Evolutionary conservation across 2,797 vertebrate species (phyloP).

Genomic region (Betta splendens): DNA sequence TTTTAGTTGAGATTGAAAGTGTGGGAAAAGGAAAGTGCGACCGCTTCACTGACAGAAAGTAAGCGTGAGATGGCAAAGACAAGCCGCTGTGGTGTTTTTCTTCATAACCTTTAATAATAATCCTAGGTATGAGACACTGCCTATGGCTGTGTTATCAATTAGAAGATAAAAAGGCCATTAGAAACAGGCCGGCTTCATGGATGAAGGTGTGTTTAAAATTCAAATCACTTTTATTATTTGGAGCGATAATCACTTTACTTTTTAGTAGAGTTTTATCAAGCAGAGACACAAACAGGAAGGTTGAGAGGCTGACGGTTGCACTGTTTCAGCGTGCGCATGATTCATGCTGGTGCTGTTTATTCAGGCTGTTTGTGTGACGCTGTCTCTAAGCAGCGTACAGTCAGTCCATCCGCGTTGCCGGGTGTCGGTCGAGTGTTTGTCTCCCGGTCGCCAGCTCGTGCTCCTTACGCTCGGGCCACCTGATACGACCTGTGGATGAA

Average conservation of each 20-base stretch:
- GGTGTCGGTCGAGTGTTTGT: slow-evolving; percentile 28
- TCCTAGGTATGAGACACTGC: slow-evolving; percentile 16
- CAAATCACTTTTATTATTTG: slow-evolving; percentile 46
- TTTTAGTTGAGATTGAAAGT: slow-evolving; percentile 42
- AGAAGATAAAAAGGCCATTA: slow-evolving; percentile 35
- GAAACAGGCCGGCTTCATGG: slow-evolving; percentile 19
- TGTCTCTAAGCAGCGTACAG: slow-evolving; percentile 40
- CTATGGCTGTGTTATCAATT: slow-evolving; percentile 21
- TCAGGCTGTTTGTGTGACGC: slow-evolving; percentile 31
- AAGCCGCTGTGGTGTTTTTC: slow-evolving; percentile 23
- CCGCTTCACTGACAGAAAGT: slow-evolving; percentile 18
- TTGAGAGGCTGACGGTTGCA: slow-evolving; percentile 15
- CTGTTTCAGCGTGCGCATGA: slow-evolving; percentile 24
- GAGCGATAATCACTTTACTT: slow-evolving; percentile 35
- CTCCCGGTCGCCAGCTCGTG: slow-evolving; percentile 4
- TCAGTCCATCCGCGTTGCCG: slow-evolving; percentile 24
- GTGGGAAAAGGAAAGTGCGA: slow-evolving; percentile 32
- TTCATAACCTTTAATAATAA: slow-evolving; percentile 54
- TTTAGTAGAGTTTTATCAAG: slow-evolving; percentile 21
- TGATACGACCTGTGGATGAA: slow-evolving; percentile 66
- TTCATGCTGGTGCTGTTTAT: slow-evolving; percentile 45
- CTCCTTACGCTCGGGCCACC: slow-evolving; percentile 46
- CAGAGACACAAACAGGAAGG: slow-evolving; percentile 38
- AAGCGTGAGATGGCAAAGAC: slow-evolving; percentile 13
- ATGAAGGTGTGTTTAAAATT: slow-evolving; percentile 41